Evolutionary conservation across 2,888 invertebrate genomes (phyloP).

Genomic region (Troides aeacus): DNA sequence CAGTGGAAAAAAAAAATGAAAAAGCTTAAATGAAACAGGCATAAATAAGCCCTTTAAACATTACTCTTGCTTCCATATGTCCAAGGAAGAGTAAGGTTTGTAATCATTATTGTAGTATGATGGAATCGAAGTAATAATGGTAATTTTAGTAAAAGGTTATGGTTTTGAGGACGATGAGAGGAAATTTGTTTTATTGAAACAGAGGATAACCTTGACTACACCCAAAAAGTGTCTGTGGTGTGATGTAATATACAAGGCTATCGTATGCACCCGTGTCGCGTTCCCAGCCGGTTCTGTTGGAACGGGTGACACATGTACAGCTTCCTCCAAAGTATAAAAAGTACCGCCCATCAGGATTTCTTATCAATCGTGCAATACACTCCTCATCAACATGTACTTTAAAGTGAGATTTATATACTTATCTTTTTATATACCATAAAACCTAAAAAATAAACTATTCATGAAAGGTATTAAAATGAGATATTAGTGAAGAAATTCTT

Average conservation of each 20-base stretch:
- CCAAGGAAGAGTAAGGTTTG: not conserved
- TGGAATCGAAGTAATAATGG: not conserved
- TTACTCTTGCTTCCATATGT: not conserved
- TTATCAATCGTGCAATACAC: conserved; percentile 64
- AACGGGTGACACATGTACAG: conserved; percentile 58
- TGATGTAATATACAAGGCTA: conserved; percentile 71
- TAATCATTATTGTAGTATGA: not conserved
- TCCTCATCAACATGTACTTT: conserved; percentile 66
- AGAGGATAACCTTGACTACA: conserved; percentile 66
- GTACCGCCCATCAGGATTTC: conserved; percentile 55
- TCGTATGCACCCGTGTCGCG: conserved; percentile 63
- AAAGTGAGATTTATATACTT: conserved; percentile 57
- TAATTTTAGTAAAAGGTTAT: not conserved
- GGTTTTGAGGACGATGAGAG: not conserved
- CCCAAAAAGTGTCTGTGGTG: conserved; percentile 54
- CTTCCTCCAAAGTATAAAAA: conserved; percentile 70
- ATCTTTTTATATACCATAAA: no score
- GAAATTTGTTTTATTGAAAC: conserved; percentile 41
- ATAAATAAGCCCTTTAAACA: not conserved
- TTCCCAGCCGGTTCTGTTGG: conserved; percentile 67
- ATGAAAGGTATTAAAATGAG: no score
- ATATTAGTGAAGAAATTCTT: no score
- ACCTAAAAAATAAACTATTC: no score
- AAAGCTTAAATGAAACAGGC: not conserved
- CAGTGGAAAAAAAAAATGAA: no score